Evolutionary conservation across 1,140 invertebrate species (phyloP), one percentile per base, ranked within the genome.

Genomic region (Dolichoris vasculosae): DNA sequence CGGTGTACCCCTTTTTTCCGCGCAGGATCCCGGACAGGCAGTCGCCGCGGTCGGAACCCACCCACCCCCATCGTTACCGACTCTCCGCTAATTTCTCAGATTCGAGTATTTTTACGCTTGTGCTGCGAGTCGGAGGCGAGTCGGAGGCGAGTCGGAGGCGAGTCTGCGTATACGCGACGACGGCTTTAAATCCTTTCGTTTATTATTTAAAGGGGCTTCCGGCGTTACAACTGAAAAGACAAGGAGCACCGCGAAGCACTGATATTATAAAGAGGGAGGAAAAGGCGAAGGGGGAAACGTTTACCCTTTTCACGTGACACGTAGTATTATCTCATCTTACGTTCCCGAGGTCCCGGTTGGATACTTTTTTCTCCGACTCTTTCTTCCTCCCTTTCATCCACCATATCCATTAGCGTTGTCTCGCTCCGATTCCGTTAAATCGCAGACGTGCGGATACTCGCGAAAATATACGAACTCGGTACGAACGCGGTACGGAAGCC

Each of bases 101-200:
- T 93, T 93, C 93, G 91, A 93, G 92, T 93, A 93, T 93, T 93
- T 93, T 93, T 93, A 90, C n/a, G 64, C 77, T 15, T 91, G 92
- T 93, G 91, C 55, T n/a, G n/a, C n/a, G n/a, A n/a, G n/a, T n/a
- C n/a, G n/a, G n/a, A n/a, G n/a, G n/a, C n/a, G n/a, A n/a, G n/a
- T n/a, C n/a, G n/a, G n/a, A n/a, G n/a, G 55, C 23, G 4, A 2
- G 20, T 59, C 26, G 26, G 23, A 59, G 1, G 55, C 23, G 26
- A 85, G 89, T 88, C 79, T 87, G 88, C 87, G 88, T 87, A 89
- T 89, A 51, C 38, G 23, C 46, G 89, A 85, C 40, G 23, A 88
- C 88, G 87, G 88, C 89, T 88, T 88, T 90, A 93, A 93, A 93
- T 92, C 92, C 92, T 90, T 91, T 93, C 92, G 90, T 93, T 93